Evolutionary conservation across 1,140 invertebrate species (phyloP).

Genomic region (Notospermus geniculatus): DNA sequence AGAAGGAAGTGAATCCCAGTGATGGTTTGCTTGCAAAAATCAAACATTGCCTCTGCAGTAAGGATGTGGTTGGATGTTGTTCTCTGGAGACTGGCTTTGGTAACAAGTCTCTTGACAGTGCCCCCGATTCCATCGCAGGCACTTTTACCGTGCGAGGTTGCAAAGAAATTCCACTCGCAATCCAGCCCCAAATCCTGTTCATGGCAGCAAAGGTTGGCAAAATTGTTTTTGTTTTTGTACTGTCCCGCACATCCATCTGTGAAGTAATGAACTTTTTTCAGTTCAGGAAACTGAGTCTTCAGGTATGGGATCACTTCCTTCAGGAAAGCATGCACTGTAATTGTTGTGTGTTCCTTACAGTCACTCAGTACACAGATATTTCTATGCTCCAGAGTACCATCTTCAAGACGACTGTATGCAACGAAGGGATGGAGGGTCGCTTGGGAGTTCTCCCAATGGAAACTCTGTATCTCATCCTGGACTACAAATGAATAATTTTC

Average conservation of each 20-base stretch:
- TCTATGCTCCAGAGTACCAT: not conserved
- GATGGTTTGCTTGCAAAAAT: too few species aligned
- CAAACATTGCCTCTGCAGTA: too few species aligned
- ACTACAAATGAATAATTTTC: too few species aligned
- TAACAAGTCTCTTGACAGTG: not conserved
- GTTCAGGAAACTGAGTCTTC: not conserved
- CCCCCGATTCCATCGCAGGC: not conserved
- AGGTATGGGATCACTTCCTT: not conserved
- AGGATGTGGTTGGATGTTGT: too few species aligned
- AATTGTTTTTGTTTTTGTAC: conserved; percentile 5
- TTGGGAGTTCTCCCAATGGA: too few species aligned
- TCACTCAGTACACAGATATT: not conserved
- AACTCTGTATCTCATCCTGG: too few species aligned
- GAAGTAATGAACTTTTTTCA: not conserved
- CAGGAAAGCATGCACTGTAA: not conserved
- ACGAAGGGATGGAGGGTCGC: too few species aligned
- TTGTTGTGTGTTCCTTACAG: not conserved
- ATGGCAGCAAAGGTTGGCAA: not conserved
- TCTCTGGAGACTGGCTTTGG: too few species aligned
- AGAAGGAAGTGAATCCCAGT: too few species aligned
- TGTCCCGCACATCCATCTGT: not conserved
- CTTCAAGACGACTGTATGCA: not conserved
- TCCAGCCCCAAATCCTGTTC: not conserved
- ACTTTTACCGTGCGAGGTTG: not conserved
- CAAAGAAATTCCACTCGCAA: conserved; percentile 1